Conservation (phyloP, 1,140 invertebrate species). For the Macrobrachium rosenbergii region DNA sequence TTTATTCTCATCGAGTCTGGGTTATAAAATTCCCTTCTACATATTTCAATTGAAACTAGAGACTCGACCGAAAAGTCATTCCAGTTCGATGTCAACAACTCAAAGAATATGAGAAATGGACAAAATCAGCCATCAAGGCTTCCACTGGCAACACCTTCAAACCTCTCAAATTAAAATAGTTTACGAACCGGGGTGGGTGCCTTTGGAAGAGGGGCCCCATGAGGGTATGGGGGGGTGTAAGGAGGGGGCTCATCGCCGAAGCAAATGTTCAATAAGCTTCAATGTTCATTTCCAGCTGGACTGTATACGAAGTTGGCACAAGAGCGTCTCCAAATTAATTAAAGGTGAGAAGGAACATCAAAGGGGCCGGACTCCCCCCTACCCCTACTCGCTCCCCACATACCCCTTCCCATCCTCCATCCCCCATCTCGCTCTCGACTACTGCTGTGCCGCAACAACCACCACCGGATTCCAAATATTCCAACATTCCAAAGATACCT, state of each 20-base stretch:
- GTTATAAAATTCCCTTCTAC: no score
- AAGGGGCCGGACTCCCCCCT: not conserved
- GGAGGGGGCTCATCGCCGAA: not conserved
- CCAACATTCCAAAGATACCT: not conserved
- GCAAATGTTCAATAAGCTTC: slow-evolving; percentile 17
- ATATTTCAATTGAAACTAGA: no score
- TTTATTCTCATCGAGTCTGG: no score
- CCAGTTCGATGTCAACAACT: no score
- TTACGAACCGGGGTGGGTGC: no score
- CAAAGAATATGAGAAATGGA: no score
- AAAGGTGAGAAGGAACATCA: slow-evolving; percentile 44
- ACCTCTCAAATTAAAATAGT: no score
- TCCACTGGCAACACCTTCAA: no score
- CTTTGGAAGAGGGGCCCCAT: no score
- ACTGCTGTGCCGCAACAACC: not conserved
- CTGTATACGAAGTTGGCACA: slow-evolving; percentile 17
- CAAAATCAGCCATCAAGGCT: no score
- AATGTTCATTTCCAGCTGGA: slow-evolving; percentile 1
- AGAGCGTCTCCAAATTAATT: slow-evolving; percentile 46
- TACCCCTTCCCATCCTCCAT: not conserved
- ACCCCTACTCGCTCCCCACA: not conserved
- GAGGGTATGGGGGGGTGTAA: not conserved
- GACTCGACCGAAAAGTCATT: no score
- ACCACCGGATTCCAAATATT: slow-evolving; percentile 18
- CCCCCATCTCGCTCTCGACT: not conserved